Percentiles rank a stretch among this genome's conserved stretches.
Conservation (phyloP, 2,888 invertebrate species). For the Calephelis perditalis region DNA sequence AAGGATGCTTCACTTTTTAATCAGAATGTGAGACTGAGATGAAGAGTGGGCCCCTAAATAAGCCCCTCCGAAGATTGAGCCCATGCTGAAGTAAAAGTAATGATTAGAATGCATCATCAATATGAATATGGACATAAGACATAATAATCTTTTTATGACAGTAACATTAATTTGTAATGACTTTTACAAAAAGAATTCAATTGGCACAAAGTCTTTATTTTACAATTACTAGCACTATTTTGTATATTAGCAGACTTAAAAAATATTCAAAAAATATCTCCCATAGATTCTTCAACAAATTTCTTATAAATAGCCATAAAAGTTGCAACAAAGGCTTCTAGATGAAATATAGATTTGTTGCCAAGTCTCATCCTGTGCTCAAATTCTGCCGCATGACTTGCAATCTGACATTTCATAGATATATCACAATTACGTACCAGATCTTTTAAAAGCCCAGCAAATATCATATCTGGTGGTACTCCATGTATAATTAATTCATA, state of each 20-base stretch:
- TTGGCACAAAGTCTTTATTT: not conserved
- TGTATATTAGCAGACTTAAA: not conserved
- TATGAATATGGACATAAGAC: no score
- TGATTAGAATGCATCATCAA: no score
- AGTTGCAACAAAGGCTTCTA: slow-evolving; percentile 97
- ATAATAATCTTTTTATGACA: no score
- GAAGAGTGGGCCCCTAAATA: no score
- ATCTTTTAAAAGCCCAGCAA: slow-evolving; percentile 90
- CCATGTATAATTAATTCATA: slow-evolving; percentile 97
- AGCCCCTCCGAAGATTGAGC: no score
- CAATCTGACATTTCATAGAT: slow-evolving; percentile 90
- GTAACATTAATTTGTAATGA: slow-evolving; percentile 3
- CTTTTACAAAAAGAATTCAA: slow-evolving; percentile 15
- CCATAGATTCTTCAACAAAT: slow-evolving; percentile 86
- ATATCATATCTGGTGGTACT: slow-evolving; percentile 95
- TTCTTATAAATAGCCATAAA: slow-evolving; percentile 97
- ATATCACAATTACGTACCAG: slow-evolving; percentile 94
- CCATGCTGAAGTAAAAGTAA: no score
- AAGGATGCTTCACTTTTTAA: no score
- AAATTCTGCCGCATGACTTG: slow-evolving; percentile 91
- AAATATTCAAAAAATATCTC: slow-evolving; percentile 65
- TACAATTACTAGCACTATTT: not conserved
- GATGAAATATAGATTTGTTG: slow-evolving; percentile 95
- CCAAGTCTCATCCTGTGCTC: slow-evolving; percentile 96
- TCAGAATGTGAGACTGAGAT: no score